These are phyloP conservation scores for Cercocebus atys DNA, from an alignment of 2,113 vertebrate species.

Conservation along the genomic window DNA sequence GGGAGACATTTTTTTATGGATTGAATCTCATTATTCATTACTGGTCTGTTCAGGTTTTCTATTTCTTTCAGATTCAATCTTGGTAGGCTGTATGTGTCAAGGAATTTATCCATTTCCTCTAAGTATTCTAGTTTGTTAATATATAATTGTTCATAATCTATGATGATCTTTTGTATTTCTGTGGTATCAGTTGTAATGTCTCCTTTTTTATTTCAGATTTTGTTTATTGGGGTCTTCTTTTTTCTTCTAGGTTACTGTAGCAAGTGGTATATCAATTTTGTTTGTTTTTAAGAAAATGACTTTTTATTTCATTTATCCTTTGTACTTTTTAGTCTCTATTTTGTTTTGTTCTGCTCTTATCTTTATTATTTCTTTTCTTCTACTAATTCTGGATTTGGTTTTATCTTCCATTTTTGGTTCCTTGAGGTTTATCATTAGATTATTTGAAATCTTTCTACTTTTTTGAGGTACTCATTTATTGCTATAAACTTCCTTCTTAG, in stretches of 20 bases:
- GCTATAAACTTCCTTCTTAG: not conserved
- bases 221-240: not conserved
- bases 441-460: not conserved
- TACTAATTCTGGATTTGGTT: not conserved
- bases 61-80: not conserved
- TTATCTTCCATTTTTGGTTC: not conserved
- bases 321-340: not conserved
- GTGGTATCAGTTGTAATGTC: not conserved
- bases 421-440: not conserved
- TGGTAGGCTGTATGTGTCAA: not conserved
- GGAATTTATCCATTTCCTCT: not conserved
- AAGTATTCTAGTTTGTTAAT: not conserved
- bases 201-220: not conserved
- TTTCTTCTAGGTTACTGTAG: not conserved
- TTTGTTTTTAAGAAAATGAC: not conserved
- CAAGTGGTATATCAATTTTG: not conserved
- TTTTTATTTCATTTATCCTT: not conserved
- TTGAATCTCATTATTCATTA: not conserved
- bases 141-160: not conserved
- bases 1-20: not conserved
- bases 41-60: not conserved
- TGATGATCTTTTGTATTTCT: not conserved
- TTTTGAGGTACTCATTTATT: not conserved
- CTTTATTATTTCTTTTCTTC: not conserved
- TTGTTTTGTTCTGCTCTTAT: not conserved